Conservation (phyloP, 2,797 vertebrate genomes). For the Sebastes umbrosus region DNA sequence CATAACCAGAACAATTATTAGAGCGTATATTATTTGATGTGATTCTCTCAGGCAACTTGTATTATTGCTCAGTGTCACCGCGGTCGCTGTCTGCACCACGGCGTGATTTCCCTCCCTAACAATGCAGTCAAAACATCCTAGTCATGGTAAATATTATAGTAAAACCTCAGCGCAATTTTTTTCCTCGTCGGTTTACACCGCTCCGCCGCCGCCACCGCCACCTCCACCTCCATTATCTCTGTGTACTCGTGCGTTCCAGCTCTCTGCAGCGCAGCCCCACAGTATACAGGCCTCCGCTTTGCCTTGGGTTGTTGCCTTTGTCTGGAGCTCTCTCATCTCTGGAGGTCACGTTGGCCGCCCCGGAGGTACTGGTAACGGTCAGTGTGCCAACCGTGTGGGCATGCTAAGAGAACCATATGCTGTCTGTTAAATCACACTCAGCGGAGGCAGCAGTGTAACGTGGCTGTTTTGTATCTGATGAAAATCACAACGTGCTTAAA, state of each 20-base stretch:
- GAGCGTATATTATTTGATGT: conserved; percentile 76
- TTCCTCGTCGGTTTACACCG: conserved; percentile 39
- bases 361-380: conserved; percentile 68
- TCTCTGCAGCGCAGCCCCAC: conserved; percentile 24
- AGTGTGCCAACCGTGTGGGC: conserved; percentile 68
- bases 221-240: conserved; percentile 29
- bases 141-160: conserved; percentile 33
- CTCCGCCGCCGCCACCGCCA: background rate
- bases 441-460: conserved; percentile 32
- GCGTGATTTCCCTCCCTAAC: conserved; percentile 8
- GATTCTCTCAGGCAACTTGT: conserved; percentile 70
- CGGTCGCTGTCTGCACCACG: conserved; percentile 45
- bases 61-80: conserved; percentile 62
- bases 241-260: conserved; percentile 24
- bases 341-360: conserved; percentile 69
- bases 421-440: conserved; percentile 56
- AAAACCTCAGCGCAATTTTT: conserved; percentile 28
- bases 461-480: conserved; percentile 36
- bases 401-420: conserved; percentile 69
- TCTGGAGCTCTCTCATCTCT: conserved; percentile 66
- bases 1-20: conserved; percentile 72
- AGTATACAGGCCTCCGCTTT: conserved; percentile 28
- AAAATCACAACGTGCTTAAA: conserved; percentile 43
- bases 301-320: conserved; percentile 62
- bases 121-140: conserved; percentile 32